Percentiles rank a stretch among this genome's conserved stretches.
These are phyloP conservation scores for Andrena minutula DNA, from an alignment of 2,888 invertebrate genomes.

Conservation along the genomic window DNA sequence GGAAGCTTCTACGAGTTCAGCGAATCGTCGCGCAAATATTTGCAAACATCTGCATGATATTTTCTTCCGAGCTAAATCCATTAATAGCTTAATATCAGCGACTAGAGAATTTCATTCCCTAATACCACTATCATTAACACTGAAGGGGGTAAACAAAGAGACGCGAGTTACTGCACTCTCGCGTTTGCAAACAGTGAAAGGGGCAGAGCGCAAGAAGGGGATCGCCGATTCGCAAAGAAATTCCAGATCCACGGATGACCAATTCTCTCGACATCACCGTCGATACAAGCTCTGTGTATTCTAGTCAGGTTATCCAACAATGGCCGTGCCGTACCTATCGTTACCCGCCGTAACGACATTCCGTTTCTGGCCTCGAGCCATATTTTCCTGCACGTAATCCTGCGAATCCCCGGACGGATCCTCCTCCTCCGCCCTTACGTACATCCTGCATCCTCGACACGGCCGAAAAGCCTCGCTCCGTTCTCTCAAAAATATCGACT, in stretches of 20 bases:
- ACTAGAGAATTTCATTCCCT: neutral
- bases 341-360: constrained; percentile 74
- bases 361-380: constrained; percentile 76
- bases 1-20: too few species aligned
- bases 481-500: constrained; percentile 59
- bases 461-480: constrained; percentile 46
- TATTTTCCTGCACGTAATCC: constrained; percentile 76
- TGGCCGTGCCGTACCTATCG: constrained; percentile 71
- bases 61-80: neutral
- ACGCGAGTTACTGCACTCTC: neutral
- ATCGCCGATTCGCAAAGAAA: constrained; percentile 33
- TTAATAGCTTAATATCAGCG: neutral
- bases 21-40: too few species aligned
- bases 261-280: constrained; percentile 54
- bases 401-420: constrained; percentile 67
- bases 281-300: constrained; percentile 55
- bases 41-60: too few species aligned
- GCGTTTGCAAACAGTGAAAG: neutral
- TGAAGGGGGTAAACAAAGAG: neutral
- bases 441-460: constrained; percentile 37
- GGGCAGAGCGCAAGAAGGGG: neutral
- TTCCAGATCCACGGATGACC: constrained; percentile 48
- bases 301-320: constrained; percentile 70
- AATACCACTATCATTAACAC: neutral
- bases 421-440: constrained; percentile 51